Base-by-base conservation (phyloP, 2,113 vertebrate species). In the Elachura formosa region DNA sequence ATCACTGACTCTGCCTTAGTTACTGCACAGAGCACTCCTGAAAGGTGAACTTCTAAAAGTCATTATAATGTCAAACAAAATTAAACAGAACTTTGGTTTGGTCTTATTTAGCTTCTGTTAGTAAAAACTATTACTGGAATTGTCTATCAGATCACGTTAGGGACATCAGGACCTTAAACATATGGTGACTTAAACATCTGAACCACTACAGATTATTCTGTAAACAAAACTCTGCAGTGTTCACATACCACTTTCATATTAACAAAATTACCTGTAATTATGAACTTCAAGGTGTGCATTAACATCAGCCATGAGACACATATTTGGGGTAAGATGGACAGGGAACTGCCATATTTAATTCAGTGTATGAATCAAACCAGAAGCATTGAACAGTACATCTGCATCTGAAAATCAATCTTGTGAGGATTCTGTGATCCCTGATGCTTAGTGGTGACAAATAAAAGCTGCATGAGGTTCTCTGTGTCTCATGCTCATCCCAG, bases 401-500 rank as follows among this genome's bases (percentile, higher is more conserved):
- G 34, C 13, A 46, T 14, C 51, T 45, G 61, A 91, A 89, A 87
- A 85, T 22, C 9, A 43, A 63, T n/a, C 41, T 23, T 26, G 31
- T 33, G 56, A 88, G 68, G 49, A 90, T 63, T 51, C 52, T 48
- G 59, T 11, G 61, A 71, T 62, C 55, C 33, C 67, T 66, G 46
- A 14, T 36, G 55, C 77, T 63, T 1, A 43, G 26, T 5, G 41
- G 59, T 7, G 3, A 64, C 40, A 38, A n/a, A 73, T 17, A 41
- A 63, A 41, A 59, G 21, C 4, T 17, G 19, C 10, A 4, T 25
- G 11, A 43, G 21, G n/a, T 49, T 67, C 43, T 23, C 10, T 9
- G 2, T 9, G 34, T 14, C 23, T 43, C 46, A 45, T 0, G 0
- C 16, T 63, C 48, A 12, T 3, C 14, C 20, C 28, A 26, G 34